Evolutionary conservation across 1,140 invertebrate genomes (phyloP).

Genomic region (Akabosia matsudoensis): DNA sequence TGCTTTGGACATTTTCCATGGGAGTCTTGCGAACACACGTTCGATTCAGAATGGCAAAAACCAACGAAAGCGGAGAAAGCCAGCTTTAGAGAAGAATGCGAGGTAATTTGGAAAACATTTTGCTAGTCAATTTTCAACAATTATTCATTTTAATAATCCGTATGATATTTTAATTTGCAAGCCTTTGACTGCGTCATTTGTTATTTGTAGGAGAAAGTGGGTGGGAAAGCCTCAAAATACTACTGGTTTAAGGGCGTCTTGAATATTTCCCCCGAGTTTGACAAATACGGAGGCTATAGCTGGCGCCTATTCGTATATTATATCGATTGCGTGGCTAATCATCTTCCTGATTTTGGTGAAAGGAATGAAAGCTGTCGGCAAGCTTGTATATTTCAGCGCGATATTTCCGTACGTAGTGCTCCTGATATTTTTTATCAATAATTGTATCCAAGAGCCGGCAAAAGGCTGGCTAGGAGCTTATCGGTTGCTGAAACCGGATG

Average conservation of each 20-base stretch:
- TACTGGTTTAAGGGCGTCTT: slow-evolving; percentile 89
- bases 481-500: neutral
- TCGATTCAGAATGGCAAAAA: no score
- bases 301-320: slow-evolving; percentile 88
- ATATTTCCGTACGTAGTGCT: slow-evolving; percentile 92
- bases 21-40: no score
- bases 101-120: no score
- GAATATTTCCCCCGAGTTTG: slow-evolving; percentile 82
- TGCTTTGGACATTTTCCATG: no score
- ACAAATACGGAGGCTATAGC: slow-evolving; percentile 80
- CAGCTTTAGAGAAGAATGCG: no score
- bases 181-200: no score
- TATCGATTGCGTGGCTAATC: slow-evolving; percentile 84
- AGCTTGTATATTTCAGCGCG: slow-evolving; percentile 89
- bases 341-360: slow-evolving; percentile 98
- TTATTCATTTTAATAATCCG: no score
- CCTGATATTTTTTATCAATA: slow-evolving; percentile 84
- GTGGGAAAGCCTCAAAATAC: slow-evolving; percentile 78
- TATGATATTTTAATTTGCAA: no score
- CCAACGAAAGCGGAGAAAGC: no score
- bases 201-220: no score
- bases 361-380: slow-evolving; percentile 92
- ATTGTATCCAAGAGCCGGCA: neutral
- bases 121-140: no score
- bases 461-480: neutral